Conservation (phyloP, 2,797 vertebrate genomes). For the Mormyrops boulengeri region DNA sequence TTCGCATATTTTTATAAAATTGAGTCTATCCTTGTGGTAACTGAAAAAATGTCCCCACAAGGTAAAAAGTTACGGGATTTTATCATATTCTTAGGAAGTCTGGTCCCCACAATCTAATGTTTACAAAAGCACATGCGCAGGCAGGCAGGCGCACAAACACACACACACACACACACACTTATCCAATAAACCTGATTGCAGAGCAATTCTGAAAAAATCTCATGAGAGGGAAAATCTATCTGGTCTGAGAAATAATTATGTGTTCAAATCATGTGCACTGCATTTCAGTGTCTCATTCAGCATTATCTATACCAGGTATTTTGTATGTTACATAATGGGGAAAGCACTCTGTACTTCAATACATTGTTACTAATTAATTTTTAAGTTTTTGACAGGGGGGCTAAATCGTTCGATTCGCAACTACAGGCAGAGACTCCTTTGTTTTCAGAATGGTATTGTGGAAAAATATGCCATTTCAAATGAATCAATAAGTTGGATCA, state of each 20-base stretch:
- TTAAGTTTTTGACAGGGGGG: background rate
- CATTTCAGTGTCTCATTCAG: background rate
- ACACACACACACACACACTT: background rate
- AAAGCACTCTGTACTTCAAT: background rate
- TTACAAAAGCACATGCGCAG: background rate
- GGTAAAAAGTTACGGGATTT: background rate
- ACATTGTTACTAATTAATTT: background rate
- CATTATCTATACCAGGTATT: constrained; percentile 8
- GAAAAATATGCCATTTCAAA: background rate
- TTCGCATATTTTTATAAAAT: background rate
- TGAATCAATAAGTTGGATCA: background rate
- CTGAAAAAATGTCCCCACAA: background rate
- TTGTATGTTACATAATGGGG: background rate
- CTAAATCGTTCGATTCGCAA: background rate
- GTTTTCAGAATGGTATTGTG: background rate
- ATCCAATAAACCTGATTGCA: background rate
- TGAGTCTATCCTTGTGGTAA: background rate
- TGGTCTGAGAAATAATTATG: background rate
- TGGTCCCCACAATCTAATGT: background rate
- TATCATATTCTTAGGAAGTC: background rate
- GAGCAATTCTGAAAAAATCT: background rate
- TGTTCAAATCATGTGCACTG: background rate
- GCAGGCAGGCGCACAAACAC: background rate
- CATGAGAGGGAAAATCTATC: background rate
- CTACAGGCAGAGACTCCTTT: background rate